Conservation (phyloP, 64 coral and sea anemone genomes). For the Montipora efflorescens region DNA sequence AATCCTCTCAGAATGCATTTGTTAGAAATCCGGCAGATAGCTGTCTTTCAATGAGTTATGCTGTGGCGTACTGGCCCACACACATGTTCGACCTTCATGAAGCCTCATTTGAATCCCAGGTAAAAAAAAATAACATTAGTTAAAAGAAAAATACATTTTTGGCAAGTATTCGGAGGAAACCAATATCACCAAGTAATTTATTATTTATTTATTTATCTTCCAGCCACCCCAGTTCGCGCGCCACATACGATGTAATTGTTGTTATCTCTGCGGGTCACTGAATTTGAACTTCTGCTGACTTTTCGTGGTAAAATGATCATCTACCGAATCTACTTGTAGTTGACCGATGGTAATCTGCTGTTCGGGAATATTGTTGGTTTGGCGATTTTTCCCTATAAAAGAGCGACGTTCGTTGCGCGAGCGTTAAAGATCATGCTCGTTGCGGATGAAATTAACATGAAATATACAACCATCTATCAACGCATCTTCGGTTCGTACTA, state of each 20-base stretch:
- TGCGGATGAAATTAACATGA: not conserved
- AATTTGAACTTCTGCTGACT: not conserved
- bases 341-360: not conserved
- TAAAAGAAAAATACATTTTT: too few relatives aligned
- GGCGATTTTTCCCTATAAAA: not conserved
- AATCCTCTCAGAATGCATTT: too few relatives aligned
- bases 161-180: too few relatives aligned
- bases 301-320: not conserved
- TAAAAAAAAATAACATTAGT: too few relatives aligned
- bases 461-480: not conserved
- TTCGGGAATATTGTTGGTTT: not conserved
- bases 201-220: not conserved
- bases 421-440: too few relatives aligned
- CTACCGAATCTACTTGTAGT: too few relatives aligned
- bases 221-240: not conserved
- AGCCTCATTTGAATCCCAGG: too few relatives aligned
- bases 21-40: too few relatives aligned
- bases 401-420: not conserved
- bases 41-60: too few relatives aligned
- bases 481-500: slow-evolving; percentile 18
- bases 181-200: too few relatives aligned
- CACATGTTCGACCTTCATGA: too few relatives aligned
- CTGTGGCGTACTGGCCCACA: too few relatives aligned
- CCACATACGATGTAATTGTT: slow-evolving; percentile 36
- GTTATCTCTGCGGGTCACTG: slow-evolving; percentile 7